Conservation (phyloP, 2,888 invertebrate species). For the Ctenicera cuprea region DNA sequence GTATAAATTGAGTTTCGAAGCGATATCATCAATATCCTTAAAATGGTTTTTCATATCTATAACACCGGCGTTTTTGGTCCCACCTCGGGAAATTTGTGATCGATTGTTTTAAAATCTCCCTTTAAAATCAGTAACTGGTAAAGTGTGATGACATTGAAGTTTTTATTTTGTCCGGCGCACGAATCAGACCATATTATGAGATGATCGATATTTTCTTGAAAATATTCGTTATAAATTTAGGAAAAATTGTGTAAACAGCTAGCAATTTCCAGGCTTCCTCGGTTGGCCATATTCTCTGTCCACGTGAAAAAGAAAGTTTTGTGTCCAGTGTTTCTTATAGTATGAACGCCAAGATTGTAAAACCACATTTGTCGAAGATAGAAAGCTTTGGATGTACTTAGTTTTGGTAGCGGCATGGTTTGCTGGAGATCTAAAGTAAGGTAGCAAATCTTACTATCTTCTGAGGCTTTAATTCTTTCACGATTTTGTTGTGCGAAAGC, state of each 20-base stretch:
- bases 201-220: neutral
- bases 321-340: conserved; percentile 20
- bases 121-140: neutral
- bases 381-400: neutral
- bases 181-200: neutral
- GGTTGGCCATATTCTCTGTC: too few relatives aligned
- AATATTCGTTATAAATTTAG: too few relatives aligned
- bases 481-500: neutral
- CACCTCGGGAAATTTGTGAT: neutral
- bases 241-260: conserved; percentile 33
- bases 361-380: too few relatives aligned
- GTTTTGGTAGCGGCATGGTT: neutral
- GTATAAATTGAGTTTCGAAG: too few relatives aligned
- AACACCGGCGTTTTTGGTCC: neutral
- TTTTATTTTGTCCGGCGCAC: neutral
- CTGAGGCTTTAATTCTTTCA: neutral
- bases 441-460: neutral
- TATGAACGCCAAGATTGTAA: neutral
- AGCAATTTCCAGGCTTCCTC: conserved; percentile 58
- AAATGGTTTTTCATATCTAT: too few relatives aligned
- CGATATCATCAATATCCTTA: too few relatives aligned
- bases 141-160: neutral
- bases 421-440: neutral
- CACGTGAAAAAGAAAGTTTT: conserved; percentile 61
- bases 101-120: neutral